Base-by-base conservation (phyloP, 2,888 invertebrate genomes). In the Emesis furor region DNA sequence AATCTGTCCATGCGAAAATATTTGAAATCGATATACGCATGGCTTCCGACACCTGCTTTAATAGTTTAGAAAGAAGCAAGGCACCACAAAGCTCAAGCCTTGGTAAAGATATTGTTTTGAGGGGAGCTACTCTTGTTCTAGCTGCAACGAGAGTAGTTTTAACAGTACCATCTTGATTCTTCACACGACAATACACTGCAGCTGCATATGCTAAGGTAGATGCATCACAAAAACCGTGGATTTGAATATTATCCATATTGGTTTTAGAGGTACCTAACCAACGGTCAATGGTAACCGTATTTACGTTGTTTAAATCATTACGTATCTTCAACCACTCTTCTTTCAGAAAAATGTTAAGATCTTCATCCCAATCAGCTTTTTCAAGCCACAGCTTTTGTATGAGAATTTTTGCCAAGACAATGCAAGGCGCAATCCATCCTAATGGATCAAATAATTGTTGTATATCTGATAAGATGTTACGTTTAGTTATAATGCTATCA, bases 11-110 rank as follows among this genome's bases (percentile, higher is more conserved):
- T 8, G 81, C 81, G 39, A 73, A 83, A 10, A 86, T 67, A 10
- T 85, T 32, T 5, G 62, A 17, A 59, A 68, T 55, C 24, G 83
- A 75, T 65, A 83, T 80, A 59, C 74, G 74, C 69, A 82, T 75
- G 2, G 81, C 85, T 71, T 84, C 73, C 14, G 73, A 46, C 14
- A 88, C 73, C 42, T 85, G 76, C 39, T 80, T 85, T 5, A 89
- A 51, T 7, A 89, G 71, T 73, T 83, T 85, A 8, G 89, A 35
- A 0, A 90, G 73, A 5, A 81, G 8, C 10, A 84, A n/a, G 0
- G 84, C 86, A 2, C 74, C 86, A 59, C 84, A 86, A 8, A 86
- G 71, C 30, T 86, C 84, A 8, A 86, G 77, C 1, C 84, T 67
- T 0, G 84, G 86, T 3, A 84, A 82, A 1, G 82, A 82, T 7